Conservation (phyloP, 2,797 vertebrate genomes). For the Mus minutoides region DNA sequence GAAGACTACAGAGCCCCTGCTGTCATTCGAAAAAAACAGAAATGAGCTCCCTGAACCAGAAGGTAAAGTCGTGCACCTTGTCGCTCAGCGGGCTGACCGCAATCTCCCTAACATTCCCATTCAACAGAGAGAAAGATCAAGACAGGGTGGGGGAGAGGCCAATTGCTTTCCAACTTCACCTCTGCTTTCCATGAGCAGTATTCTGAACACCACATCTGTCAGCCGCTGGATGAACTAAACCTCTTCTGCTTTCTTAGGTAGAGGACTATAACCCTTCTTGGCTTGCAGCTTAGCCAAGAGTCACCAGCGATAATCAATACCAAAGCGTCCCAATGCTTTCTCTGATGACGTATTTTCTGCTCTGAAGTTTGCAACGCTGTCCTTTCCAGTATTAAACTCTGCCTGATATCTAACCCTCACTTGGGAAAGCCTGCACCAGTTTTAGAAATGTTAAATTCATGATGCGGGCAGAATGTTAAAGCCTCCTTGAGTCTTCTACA, state of each 20-base stretch:
- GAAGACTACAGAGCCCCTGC: slow-evolving; percentile 45
- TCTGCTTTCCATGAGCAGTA: slow-evolving; percentile 2
- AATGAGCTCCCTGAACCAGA: slow-evolving; percentile 33
- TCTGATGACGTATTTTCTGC: slow-evolving; percentile 6
- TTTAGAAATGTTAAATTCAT: slow-evolving; percentile 57
- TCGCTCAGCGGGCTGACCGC: slow-evolving; percentile 27
- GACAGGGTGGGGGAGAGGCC: neutral
- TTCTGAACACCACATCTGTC: neutral
- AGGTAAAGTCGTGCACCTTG: slow-evolving; percentile 11
- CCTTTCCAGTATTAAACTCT: slow-evolving; percentile 39
- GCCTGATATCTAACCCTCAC: slow-evolving; percentile 31
- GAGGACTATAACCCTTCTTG: slow-evolving; percentile 49
- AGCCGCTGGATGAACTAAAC: neutral
- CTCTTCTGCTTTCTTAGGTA: slow-evolving; percentile 1
- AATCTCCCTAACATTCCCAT: slow-evolving; percentile 54
- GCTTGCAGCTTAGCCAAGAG: slow-evolving; percentile 1
- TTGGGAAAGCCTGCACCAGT: neutral
- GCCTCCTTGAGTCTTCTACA: neutral
- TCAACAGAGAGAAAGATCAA: slow-evolving; percentile 56
- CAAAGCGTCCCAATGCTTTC: neutral
- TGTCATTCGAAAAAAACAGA: slow-evolving; percentile 39
- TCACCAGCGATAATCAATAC: neutral
- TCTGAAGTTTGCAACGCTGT: slow-evolving; percentile 25
- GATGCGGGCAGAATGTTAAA: neutral
- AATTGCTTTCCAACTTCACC: slow-evolving; percentile 14